Evolutionary conservation across 2,113 vertebrate species (phyloP).

Genomic region (Sitta europaea): DNA sequence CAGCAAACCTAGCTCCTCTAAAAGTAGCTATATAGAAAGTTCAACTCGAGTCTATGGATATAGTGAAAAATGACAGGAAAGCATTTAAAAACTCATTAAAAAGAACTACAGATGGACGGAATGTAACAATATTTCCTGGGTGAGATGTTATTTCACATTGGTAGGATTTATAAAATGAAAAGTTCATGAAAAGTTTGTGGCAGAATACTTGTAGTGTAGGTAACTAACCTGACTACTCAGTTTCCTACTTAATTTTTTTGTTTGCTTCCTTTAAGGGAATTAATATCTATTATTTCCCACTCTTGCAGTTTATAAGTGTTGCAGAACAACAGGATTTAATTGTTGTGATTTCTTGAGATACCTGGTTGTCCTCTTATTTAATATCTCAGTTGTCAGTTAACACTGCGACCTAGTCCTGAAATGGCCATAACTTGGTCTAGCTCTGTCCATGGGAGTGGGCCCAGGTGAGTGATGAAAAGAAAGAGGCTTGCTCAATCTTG

Average conservation of each 20-base stretch:
- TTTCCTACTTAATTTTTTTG: neutral
- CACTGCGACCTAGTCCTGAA: no score
- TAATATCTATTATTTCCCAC: neutral
- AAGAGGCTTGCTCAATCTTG: no score
- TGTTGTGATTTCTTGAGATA: neutral
- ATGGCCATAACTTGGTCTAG: no score
- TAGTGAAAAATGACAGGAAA: neutral
- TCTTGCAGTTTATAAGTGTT: neutral
- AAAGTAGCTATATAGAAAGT: neutral
- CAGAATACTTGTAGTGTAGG: neutral
- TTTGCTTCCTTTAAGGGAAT: neutral
- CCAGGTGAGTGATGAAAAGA: no score
- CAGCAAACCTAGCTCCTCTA: neutral
- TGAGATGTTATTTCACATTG: neutral
- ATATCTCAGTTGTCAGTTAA: neutral
- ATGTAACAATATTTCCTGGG: neutral
- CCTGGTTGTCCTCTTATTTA: neutral
- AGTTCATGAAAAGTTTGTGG: neutral
- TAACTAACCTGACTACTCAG: neutral
- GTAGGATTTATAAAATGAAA: neutral
- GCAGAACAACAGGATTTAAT: neutral
- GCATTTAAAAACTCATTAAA: neutral
- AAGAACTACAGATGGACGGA: neutral
- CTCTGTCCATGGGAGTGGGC: no score
- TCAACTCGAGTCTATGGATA: neutral